A percentile compares a stretch with the other conserved stretches of the same genome.
Conservation (phyloP, 2,113 vertebrate genomes). For the Sterna hirundo region DNA sequence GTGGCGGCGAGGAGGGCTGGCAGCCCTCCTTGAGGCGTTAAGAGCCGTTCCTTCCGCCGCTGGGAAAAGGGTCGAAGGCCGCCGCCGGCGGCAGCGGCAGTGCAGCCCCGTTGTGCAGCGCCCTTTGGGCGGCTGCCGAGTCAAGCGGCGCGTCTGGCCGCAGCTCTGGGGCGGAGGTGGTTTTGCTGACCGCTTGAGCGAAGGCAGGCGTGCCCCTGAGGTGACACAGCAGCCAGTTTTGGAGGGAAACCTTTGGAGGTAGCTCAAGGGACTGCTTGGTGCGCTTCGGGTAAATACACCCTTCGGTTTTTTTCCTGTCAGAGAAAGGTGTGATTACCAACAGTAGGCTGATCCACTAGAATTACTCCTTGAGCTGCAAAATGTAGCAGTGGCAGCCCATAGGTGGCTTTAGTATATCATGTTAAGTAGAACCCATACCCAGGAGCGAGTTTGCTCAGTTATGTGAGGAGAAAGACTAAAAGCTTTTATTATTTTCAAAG, state of each 20-base stretch:
- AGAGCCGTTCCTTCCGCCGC: too few species aligned
- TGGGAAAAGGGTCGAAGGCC: neutral
- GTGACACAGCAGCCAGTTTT: fast-evolving
- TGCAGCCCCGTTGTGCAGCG: neutral
- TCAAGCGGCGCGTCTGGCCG: neutral
- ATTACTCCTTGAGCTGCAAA: neutral
- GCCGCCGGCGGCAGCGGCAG: neutral
- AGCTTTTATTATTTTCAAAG: neutral
- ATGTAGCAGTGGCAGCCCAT: fast-evolving
- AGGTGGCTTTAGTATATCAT: neutral
- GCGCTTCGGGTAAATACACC: neutral
- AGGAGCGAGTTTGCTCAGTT: neutral
- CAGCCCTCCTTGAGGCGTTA: neutral
- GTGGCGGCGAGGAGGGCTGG: too few species aligned
- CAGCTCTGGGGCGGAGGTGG: neutral
- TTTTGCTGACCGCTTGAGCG: fast-evolving
- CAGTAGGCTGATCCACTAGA: fast-evolving
- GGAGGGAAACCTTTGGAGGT: neutral
- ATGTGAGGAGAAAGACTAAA: neutral
- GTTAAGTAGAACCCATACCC: fast-evolving
- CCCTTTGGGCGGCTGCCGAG: neutral
- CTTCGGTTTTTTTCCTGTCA: fast-evolving
- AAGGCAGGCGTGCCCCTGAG: neutral
- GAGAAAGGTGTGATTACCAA: fast-evolving
- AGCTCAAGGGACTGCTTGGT: neutral